A percentile compares a stretch with the other conserved stretches of the same genome.
Evolutionary conservation across 2,113 vertebrate species (phyloP).

Genomic region (Ranitomeya variabilis): DNA sequence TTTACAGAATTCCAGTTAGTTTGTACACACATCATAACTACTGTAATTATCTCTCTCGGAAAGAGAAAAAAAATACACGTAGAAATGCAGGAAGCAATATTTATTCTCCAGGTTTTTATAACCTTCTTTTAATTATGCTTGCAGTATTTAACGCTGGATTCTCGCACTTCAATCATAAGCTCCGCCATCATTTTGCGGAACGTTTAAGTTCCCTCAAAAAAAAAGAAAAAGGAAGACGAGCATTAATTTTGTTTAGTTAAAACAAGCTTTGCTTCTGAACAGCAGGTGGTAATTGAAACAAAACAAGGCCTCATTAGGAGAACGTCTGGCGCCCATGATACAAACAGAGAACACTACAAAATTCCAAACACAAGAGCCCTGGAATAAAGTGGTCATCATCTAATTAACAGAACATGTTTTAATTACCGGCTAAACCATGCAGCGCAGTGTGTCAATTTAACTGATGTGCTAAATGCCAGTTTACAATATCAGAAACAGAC

Average conservation of each 20-base stretch:
- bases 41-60: conserved; percentile 78
- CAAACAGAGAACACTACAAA: conserved; percentile 93
- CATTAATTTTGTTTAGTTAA: conserved; percentile 89
- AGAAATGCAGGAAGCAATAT: conserved; percentile 85
- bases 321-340: conserved; percentile 99
- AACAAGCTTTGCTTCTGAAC: conserved; percentile 95
- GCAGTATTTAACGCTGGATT: conserved; percentile 83
- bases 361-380: conserved; percentile 97
- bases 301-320: conserved; percentile 99
- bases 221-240: conserved; percentile 80
- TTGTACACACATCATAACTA: conserved; percentile 71
- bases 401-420: conserved; percentile 99
- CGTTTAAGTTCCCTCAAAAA: conserved; percentile 78
- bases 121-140: conserved; percentile 88
- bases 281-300: conserved; percentile 99
- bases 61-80: conserved; percentile 62
- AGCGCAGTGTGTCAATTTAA: conserved; percentile 99
- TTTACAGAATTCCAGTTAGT: conserved; percentile 70
- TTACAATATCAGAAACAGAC: conserved; percentile 99
- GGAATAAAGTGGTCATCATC: conserved; percentile 99
- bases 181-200: conserved; percentile 83
- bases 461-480: conserved; percentile 99
- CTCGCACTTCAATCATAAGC: conserved; percentile 84
- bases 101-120: conserved; percentile 80
- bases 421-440: conserved; percentile 99